Base-by-base conservation (phyloP, 2,888 invertebrate species). In the Labia minor region DNA sequence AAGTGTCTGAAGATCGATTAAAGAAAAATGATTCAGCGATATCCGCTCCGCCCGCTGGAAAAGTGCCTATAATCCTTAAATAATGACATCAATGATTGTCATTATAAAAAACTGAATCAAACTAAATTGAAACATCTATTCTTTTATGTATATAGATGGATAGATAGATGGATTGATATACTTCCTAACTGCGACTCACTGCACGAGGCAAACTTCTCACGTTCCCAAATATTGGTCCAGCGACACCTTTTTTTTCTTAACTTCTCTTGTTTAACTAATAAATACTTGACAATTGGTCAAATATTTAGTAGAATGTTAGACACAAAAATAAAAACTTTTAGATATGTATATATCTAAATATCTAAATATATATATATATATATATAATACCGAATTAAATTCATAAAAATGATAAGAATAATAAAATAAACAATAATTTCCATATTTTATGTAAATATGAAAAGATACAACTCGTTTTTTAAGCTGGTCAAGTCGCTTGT, bases 1-100 rank as follows among this genome's bases (percentile, higher is more conserved):
- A 49, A 49, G 49, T 49, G 49, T 49, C 49, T 49, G 49, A 49
- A 49, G 49, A 49, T 49, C 49, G 49, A 49, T 49, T 49, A 49
- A 49, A 49, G 49, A 49, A 49, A 49, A 49, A 49, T 49, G 49
- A 49, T 49, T 49, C 49, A 49, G 49, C 49, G 49, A 49, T 49
- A 49, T 49, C 49, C n/a, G 33, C 33, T 33, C 33, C 33, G 49
- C 49, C 49, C 8, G 49, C 49, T 49, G 49, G 49, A 49, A 49
- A 49, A 49, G 49, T 49, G 49, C 49, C 49, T 49, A 49, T 49
- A 49, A 49, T 49, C 49, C 49, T 49, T 49, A 49, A 49, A 49
- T 49, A 49, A 49, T 49, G 49, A 49, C 49, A 49, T 49, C 49
- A 49, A 49, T 49, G 49, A 49, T 49, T 49, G 49, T 49, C 49